phyloP scores from a whole-genome alignment of 2,888 invertebrate species.

The Mermis nigrescens region DNA sequence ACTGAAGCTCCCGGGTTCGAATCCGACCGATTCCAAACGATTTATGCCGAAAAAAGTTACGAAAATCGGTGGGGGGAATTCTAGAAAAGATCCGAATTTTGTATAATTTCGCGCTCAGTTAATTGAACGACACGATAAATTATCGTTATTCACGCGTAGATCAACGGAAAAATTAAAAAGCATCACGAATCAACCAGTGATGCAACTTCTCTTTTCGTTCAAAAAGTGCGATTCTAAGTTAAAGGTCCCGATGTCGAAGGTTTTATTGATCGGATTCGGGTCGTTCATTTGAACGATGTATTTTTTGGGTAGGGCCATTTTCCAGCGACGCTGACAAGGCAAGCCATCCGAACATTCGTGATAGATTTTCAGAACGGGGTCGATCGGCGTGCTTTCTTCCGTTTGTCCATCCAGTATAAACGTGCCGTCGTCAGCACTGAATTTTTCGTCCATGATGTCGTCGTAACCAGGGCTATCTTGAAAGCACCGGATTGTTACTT shows the following conservation, averaged over 20 bases:
- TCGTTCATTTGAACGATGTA: constrained; percentile 21
- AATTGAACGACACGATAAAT: too few species aligned
- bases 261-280: background rate
- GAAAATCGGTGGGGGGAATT: too few species aligned
- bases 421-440: constrained; percentile 19
- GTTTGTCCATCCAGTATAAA: constrained; percentile 24
- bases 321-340: constrained; percentile 23
- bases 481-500: too few species aligned
- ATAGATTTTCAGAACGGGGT: constrained; percentile 27
- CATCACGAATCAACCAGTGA: too few species aligned
- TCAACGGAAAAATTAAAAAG: too few species aligned
- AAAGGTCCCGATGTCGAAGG: background rate
- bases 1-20: too few species aligned
- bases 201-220: background rate
- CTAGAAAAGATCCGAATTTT: too few species aligned
- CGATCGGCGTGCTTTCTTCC: constrained; percentile 27
- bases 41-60: too few species aligned
- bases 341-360: constrained; percentile 20
- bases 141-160: too few species aligned
- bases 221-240: background rate
- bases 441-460: constrained; percentile 17
- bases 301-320: constrained; percentile 29
- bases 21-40: too few species aligned
- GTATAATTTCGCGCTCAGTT: too few species aligned
- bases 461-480: constrained; percentile 21